Evolutionary conservation across 30 jellyfish, hydroid and myxozoan species (phyloP), one percentile per base, ranked within the genome.

Genomic region (Nemopilema nomurai): DNA sequence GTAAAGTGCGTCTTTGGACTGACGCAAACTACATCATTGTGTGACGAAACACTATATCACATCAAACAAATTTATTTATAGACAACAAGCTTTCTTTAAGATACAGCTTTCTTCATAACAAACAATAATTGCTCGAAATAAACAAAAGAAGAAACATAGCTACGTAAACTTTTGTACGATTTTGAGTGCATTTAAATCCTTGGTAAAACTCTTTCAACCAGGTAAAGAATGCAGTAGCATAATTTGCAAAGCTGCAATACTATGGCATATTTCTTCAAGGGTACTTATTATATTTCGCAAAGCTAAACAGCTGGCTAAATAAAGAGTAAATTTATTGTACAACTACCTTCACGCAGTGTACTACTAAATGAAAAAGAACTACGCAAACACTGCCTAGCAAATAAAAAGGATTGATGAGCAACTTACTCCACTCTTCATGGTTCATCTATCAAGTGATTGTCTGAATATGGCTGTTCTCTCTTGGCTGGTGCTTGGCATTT

Each of bases 401-500:
- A 41, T 41, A 41, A 41, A 41, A 41, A 41, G 57, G 57, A 41
- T 41, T 41, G 57, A 41, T 3, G 57, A 41, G 6, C 57, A 3
- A 13, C 13, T 41, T 41, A 13, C 13, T 6, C 6, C 57, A 41
- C 57, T 41, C 57, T 13, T 6, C 6, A 41, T 41, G 6, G 57
- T 6, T 13, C 6, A 3, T 41, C 9, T 3, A 3, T 41, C 57
- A 41, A 41, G 57, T 41, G 6, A n/a, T 13, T 3, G 13, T 41
- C 57, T 41, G 9, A 41, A 41, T 3, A 73, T 73, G 83, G 71
- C 83, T 18, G 31, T 4, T 13, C 71, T 73, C 24, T 22, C 68
- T 16, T 73, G 69, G 70, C 31, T 73, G 9, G 18, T 73, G 9
- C 64, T 73, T 18, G 83, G 83, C 51, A 69, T 73, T 41, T 73